A percentile compares a stretch with the other conserved stretches of the same genome.
Evolutionary conservation across 2,113 vertebrate genomes (phyloP).

Genomic region (Gobiocypris rarus): DNA sequence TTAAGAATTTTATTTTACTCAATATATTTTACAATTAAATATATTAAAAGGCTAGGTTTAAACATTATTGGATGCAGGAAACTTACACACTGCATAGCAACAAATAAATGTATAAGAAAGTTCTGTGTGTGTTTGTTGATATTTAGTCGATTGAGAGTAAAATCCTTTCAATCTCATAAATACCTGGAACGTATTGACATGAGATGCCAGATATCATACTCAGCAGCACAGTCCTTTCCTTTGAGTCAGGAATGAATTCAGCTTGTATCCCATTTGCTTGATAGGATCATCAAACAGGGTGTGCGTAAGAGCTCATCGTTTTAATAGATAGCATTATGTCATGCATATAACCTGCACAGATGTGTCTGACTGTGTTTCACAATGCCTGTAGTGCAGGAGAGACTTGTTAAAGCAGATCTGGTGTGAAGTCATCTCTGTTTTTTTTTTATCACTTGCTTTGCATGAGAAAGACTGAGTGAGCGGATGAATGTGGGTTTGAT

Average conservation of each 20-base stretch:
- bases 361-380: slow-evolving; percentile 38
- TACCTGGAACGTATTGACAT: not conserved
- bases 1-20: too few relatives aligned
- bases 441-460: slow-evolving; percentile 58
- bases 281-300: slow-evolving; percentile 25
- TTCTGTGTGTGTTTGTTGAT: not conserved
- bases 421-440: slow-evolving; percentile 49
- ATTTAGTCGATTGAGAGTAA: not conserved
- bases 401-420: slow-evolving; percentile 46
- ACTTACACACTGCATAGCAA: not conserved
- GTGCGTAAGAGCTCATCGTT: slow-evolving; percentile 35
- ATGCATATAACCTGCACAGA: slow-evolving; percentile 49
- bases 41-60: too few relatives aligned
- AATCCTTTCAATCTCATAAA: not conserved
- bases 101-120: not conserved
- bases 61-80: too few relatives aligned
- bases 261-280: not conserved
- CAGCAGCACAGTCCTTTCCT: not conserved
- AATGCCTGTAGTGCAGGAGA: slow-evolving; percentile 34
- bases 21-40: too few relatives aligned
- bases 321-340: slow-evolving; percentile 48
- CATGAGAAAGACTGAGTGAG: slow-evolving; percentile 14
- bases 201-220: not conserved
- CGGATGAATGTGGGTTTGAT: slow-evolving; percentile 10
- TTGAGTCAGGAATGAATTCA: slow-evolving; percentile 4